A percentile compares a stretch with the other conserved stretches of the same genome.
These are phyloP conservation scores for Epistrophella euchroma DNA, from an alignment of 2,888 invertebrate species.

Conservation along the genomic window DNA sequence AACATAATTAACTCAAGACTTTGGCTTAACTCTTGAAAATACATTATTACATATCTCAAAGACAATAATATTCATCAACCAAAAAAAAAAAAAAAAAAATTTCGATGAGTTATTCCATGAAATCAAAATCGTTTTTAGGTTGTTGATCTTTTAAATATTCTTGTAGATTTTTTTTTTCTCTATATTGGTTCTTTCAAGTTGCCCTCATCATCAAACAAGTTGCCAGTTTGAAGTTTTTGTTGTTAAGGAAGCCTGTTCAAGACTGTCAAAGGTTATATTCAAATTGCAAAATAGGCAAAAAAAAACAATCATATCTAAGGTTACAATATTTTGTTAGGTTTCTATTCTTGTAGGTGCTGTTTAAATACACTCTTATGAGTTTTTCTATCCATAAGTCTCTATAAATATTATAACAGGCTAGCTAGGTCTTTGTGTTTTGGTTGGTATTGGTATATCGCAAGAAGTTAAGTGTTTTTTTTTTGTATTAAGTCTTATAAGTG, in stretches of 20 bases:
- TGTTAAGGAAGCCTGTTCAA: constrained; percentile 21
- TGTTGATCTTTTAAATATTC: constrained; percentile 65
- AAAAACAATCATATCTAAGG: constrained; percentile 16
- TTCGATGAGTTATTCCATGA: constrained; percentile 67
- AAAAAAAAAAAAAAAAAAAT: constrained; percentile 31
- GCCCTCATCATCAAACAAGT: constrained; percentile 64
- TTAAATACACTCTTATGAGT: constrained; percentile 4
- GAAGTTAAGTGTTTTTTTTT: constrained; percentile 50
- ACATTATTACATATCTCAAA: constrained; percentile 13
- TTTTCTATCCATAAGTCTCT: constrained; percentile 17
- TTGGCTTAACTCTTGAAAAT: constrained; percentile 18
- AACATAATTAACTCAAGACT: constrained; percentile 14
- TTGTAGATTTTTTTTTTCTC: background rate
- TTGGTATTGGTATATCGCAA: constrained; percentile 37
- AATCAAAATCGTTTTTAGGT: constrained; percentile 75
- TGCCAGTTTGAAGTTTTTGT: constrained; percentile 47
- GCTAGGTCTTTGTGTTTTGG: background rate
- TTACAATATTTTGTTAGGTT: constrained; percentile 61
- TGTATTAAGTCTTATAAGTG: constrained; percentile 47
- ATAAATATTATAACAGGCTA: background rate
- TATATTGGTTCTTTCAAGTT: constrained; percentile 22
- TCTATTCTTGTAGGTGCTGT: constrained; percentile 21
- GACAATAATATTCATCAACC: constrained; percentile 8
- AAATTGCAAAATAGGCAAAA: constrained; percentile 65
- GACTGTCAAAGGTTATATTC: constrained; percentile 75